These are phyloP conservation scores for Silurus lanzhouensis DNA, from an alignment of 2,797 vertebrate species.

Conservation along the genomic window DNA sequence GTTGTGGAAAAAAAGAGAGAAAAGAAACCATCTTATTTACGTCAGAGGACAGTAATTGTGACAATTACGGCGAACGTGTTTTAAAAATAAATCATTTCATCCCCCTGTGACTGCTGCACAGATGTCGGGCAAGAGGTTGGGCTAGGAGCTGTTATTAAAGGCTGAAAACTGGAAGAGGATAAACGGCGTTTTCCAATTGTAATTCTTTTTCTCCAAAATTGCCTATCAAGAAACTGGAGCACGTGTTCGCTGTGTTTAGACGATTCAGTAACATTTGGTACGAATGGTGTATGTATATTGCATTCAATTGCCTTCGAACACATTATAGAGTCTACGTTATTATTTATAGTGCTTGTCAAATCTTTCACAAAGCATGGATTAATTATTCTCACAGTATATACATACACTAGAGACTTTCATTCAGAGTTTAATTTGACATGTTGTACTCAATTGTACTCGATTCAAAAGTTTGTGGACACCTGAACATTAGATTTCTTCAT, in stretches of 20 bases:
- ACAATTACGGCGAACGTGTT: background rate
- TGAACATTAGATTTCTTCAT: no score
- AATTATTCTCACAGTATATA: background rate
- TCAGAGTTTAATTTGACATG: background rate
- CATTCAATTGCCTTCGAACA: background rate
- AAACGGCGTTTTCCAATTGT: background rate
- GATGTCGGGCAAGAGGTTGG: background rate
- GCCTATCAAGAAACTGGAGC: background rate
- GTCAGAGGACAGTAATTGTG: conserved; percentile 18
- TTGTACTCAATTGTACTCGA: background rate
- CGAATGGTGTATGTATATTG: background rate
- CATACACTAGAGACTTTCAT: background rate
- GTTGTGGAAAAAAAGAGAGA: background rate
- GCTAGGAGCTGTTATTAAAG: background rate
- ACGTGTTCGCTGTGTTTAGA: background rate
- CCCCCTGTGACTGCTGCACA: background rate
- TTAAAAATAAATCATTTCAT: conserved; percentile 12
- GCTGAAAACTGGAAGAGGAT: background rate
- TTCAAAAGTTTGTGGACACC: background rate
- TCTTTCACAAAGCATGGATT: background rate
- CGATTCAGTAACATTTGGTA: background rate
- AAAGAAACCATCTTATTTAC: conserved; percentile 22
- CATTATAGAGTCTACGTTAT: background rate
- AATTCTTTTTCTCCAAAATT: background rate
- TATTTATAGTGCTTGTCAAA: background rate